Conservation (phyloP, 2,797 vertebrate species). For the Sylvia borin region DNA sequence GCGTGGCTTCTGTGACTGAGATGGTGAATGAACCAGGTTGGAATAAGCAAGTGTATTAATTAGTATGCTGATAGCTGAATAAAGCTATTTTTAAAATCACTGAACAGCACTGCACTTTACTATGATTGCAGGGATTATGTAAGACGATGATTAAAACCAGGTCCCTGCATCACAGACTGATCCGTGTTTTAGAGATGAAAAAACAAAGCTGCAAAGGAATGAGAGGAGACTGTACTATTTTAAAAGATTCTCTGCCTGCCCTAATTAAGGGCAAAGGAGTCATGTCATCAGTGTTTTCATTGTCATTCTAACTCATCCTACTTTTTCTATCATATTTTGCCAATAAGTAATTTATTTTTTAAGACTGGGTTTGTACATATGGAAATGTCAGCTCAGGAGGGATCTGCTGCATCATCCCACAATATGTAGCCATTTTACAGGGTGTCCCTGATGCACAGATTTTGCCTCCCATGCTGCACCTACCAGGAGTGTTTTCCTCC, state of each 20-base stretch:
- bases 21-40: neutral
- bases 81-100: constrained; percentile 34
- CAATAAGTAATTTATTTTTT: neutral
- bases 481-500: neutral
- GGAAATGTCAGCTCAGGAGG: neutral
- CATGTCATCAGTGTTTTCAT: neutral
- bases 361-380: too few species aligned
- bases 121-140: constrained; percentile 33
- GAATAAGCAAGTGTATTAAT: constrained; percentile 8
- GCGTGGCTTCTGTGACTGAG: neutral
- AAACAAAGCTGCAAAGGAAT: neutral
- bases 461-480: neutral
- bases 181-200: neutral
- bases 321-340: neutral
- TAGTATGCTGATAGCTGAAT: constrained; percentile 22
- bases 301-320: neutral
- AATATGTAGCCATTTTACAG: neutral
- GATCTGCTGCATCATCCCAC: constrained; percentile 12
- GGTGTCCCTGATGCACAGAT: neutral
- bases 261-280: neutral
- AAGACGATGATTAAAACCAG: constrained; percentile 32
- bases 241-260: neutral
- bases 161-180: constrained; percentile 1
- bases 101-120: constrained; percentile 18
- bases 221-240: neutral